Conservation (phyloP, 2,113 vertebrate genomes). For the Nansenia antarctica region DNA sequence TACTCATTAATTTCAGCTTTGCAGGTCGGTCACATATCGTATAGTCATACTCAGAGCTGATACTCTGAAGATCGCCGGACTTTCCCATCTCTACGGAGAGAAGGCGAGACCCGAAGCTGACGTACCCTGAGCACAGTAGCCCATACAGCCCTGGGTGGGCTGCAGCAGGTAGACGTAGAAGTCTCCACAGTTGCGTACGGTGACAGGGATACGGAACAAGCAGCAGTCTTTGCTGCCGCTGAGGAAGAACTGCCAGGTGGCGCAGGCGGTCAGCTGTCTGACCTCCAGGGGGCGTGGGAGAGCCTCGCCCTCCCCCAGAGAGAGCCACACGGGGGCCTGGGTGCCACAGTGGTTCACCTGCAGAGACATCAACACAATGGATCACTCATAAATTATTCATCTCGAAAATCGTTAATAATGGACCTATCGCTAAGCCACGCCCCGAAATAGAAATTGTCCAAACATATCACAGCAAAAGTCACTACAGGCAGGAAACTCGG, state of each 20-base stretch:
- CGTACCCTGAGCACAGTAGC: conserved; percentile 88
- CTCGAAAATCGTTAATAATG: no score
- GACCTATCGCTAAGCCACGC: no score
- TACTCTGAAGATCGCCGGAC: no score
- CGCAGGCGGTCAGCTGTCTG: conserved; percentile 84
- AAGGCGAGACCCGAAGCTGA: background rate
- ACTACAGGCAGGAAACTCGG: no score
- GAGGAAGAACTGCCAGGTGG: conserved; percentile 85
- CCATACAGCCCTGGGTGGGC: conserved; percentile 91
- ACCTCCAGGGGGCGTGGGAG: conserved; percentile 80
- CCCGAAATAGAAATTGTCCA: no score
- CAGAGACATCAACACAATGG: conserved; percentile 3
- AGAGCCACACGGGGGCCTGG: conserved; percentile 90
- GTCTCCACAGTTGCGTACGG: conserved; percentile 84
- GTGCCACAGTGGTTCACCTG: conserved; percentile 91
- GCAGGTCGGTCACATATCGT: no score
- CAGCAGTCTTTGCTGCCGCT: conserved; percentile 83
- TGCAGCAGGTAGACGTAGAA: conserved; percentile 91
- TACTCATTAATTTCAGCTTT: no score
- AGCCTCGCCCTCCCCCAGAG: conserved; percentile 78
- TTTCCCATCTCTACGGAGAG: background rate
- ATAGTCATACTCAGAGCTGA: no score
- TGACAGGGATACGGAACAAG: conserved; percentile 87
- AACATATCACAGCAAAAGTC: no score
- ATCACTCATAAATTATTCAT: no score